Evolutionary conservation across 2,888 invertebrate genomes (phyloP).

Genomic region (Elegia similella): DNA sequence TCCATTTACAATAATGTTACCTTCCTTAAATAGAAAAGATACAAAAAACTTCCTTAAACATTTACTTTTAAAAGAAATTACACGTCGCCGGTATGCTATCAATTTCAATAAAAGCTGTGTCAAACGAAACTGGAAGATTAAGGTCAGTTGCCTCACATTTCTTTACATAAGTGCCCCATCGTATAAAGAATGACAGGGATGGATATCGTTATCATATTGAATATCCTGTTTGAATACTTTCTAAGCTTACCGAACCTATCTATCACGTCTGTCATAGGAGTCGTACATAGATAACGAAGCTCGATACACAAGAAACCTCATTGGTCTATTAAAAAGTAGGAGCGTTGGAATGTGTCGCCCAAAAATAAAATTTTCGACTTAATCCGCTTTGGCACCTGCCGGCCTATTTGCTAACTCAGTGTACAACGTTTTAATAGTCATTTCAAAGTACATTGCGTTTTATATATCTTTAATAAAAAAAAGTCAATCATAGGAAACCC

Average conservation of each 20-base stretch:
- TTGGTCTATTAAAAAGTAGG: slow-evolving; percentile 1
- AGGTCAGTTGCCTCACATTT: slow-evolving; percentile 44
- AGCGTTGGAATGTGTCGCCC: background rate
- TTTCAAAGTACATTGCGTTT: too few relatives aligned
- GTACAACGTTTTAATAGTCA: too few relatives aligned
- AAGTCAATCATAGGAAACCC: too few relatives aligned
- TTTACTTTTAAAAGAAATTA: background rate
- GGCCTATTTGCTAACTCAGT: too few relatives aligned
- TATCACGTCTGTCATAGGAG: slow-evolving; percentile 69
- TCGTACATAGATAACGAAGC: slow-evolving; percentile 56
- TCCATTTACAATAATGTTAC: background rate
- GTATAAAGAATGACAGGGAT: slow-evolving; percentile 49
- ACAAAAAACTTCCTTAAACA: too few relatives aligned
- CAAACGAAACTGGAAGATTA: slow-evolving; percentile 24
- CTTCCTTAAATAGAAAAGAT: background rate
- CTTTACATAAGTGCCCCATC: slow-evolving; percentile 40
- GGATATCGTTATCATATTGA: slow-evolving; percentile 61
- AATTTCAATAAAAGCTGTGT: slow-evolving; percentile 24
- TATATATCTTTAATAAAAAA: too few relatives aligned
- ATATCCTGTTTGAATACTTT: slow-evolving; percentile 73
- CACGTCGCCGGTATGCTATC: background rate
- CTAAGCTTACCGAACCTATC: slow-evolving; percentile 67
- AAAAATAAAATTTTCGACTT: background rate
- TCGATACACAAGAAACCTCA: slow-evolving; percentile 20
- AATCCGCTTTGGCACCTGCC: background rate